Conservation (phyloP, 2,113 vertebrate genomes). For the Orycteropus afer region DNA sequence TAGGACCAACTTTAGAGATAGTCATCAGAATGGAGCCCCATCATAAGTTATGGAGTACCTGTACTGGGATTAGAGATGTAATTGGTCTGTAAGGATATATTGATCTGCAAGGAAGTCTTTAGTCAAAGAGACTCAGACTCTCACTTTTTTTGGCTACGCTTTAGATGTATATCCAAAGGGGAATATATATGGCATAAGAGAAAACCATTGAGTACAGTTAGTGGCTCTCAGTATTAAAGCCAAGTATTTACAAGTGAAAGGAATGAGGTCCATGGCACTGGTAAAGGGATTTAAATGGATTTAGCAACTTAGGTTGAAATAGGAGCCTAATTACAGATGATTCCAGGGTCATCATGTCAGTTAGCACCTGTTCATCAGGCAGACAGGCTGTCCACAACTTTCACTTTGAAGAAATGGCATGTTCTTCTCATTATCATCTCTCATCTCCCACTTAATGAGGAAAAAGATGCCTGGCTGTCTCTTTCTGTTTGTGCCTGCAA, state of each 20-base stretch:
- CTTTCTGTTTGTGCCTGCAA: neutral
- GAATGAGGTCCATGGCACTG: constrained; percentile 5
- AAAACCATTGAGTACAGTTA: constrained; percentile 36
- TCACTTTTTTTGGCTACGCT: neutral
- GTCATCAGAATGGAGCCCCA: neutral
- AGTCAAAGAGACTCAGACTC: neutral
- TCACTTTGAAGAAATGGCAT: neutral
- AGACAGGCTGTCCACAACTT: constrained; percentile 33
- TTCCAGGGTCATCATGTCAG: constrained; percentile 50
- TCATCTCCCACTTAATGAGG: neutral
- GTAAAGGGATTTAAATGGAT: constrained; percentile 37
- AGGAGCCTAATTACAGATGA: constrained; percentile 60
- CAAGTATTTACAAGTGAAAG: constrained; percentile 65
- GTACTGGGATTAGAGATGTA: neutral
- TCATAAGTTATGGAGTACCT: neutral
- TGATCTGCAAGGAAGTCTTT: neutral
- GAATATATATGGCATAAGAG: constrained; percentile 35
- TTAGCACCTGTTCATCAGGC: constrained; percentile 50
- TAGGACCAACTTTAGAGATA: neutral
- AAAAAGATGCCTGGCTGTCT: neutral
- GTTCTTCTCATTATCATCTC: constrained; percentile 42
- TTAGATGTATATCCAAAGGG: constrained; percentile 54
- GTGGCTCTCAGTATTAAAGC: constrained; percentile 26
- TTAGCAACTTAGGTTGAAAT: constrained; percentile 70
- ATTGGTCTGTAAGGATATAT: neutral